These are phyloP conservation scores for Sylvilagus bachmani DNA, from an alignment of 2,113 vertebrate genomes.

Conservation along the genomic window DNA sequence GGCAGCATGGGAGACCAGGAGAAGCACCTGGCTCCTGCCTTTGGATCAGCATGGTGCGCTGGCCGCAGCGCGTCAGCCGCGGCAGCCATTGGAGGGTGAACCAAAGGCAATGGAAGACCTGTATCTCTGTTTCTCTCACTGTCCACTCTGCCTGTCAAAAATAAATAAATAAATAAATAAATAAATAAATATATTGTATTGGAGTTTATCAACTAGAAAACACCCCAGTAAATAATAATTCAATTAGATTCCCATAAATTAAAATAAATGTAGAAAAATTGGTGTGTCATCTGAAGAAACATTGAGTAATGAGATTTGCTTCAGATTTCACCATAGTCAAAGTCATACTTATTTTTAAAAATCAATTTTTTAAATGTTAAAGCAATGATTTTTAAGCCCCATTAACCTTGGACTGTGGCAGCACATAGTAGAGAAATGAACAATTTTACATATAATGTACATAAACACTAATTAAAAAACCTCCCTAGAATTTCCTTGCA, in stretches of 20 bases:
- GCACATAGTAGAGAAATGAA: neutral
- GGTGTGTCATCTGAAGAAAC: neutral
- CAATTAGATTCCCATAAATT: constrained; percentile 4
- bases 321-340: neutral
- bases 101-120: too few relatives aligned
- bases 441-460: neutral
- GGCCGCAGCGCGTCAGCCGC: too few relatives aligned
- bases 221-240: neutral
- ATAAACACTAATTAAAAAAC: neutral
- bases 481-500: neutral
- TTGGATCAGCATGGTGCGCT: too few relatives aligned
- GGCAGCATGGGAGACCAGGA: too few relatives aligned
- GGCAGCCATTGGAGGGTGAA: too few relatives aligned
- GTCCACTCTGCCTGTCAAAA: too few relatives aligned
- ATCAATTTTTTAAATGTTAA: neutral
- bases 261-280: constrained; percentile 45
- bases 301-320: neutral
- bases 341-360: constrained; percentile 1
- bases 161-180: too few relatives aligned
- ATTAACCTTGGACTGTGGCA: neutral
- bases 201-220: constrained; percentile 48
- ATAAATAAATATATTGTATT: too few relatives aligned
- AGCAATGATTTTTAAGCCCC: neutral
- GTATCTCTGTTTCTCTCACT: too few relatives aligned
- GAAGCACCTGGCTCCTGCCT: too few relatives aligned